Conservation (phyloP, 1,140 invertebrate species). For the Potamilus streckersoni region DNA sequence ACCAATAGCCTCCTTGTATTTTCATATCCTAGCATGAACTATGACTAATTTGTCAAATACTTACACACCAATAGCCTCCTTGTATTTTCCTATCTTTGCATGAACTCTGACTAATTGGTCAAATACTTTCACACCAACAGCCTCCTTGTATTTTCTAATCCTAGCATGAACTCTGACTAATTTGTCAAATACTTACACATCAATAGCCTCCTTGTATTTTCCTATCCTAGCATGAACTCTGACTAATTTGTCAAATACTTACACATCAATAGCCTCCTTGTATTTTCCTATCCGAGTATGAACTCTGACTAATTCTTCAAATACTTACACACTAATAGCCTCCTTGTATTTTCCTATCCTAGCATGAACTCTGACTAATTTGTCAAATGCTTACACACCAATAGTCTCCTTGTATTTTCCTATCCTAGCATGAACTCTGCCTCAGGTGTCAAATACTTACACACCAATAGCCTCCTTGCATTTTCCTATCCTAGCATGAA, state of each 20-base stretch:
- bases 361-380: slow-evolving; percentile 64
- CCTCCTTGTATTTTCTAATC: slow-evolving; percentile 62
- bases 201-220: slow-evolving; percentile 63
- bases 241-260: slow-evolving; percentile 64
- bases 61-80: slow-evolving; percentile 65
- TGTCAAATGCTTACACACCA: slow-evolving; percentile 64
- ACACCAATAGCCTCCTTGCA: slow-evolving; percentile 65
- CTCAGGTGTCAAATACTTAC: slow-evolving; percentile 42
- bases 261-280: slow-evolving; percentile 65
- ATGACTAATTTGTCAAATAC: slow-evolving; percentile 64
- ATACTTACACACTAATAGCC: slow-evolving; percentile 63
- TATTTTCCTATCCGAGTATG: slow-evolving; percentile 64
- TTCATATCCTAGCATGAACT: slow-evolving; percentile 63
- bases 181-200: slow-evolving; percentile 50
- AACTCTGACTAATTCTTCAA: slow-evolving; percentile 47
- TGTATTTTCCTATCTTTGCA: slow-evolving; percentile 62
- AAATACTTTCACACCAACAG: slow-evolving; percentile 61
- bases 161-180: slow-evolving; percentile 62
- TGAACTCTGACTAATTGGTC: slow-evolving; percentile 54
- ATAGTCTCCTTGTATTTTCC: slow-evolving; percentile 65
- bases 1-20: slow-evolving; percentile 64
- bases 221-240: slow-evolving; percentile 64
- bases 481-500: slow-evolving; percentile 63
- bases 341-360: slow-evolving; percentile 63
- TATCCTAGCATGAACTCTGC: slow-evolving; percentile 63